A percentile compares a stretch with the other conserved stretches of the same genome.
Evolutionary conservation across 2,888 invertebrate species (phyloP).

Genomic region (Dryococelus australis): DNA sequence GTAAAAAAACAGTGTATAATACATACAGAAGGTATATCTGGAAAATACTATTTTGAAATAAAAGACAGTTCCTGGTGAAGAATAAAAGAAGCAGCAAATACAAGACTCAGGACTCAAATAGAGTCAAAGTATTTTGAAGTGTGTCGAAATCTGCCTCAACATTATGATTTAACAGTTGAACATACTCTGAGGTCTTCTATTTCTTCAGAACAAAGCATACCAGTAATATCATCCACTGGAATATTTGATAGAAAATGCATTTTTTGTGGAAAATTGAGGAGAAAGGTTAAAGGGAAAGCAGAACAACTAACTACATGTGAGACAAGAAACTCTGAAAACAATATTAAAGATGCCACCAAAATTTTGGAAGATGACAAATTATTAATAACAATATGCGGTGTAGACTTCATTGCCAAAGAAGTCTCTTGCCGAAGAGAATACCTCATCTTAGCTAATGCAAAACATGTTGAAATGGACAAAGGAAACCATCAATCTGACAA

Average conservation of each 20-base stretch:
- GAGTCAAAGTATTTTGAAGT: conserved; percentile 13
- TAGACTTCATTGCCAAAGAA: conserved; percentile 24
- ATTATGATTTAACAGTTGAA: conserved; percentile 6
- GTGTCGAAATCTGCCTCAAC: conserved; percentile 12
- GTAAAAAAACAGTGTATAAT: conserved; percentile 11
- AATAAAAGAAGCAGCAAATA: conserved; percentile 27
- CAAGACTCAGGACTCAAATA: conserved; percentile 20
- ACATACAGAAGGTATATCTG: not conserved
- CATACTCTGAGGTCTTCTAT: conserved; percentile 25
- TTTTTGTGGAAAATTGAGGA: conserved; percentile 25
- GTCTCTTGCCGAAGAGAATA: conserved; percentile 13
- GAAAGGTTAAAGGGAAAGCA: conserved; percentile 6
- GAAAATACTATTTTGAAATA: conserved; percentile 1
- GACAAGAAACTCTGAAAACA: conserved; percentile 23
- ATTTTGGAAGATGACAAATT: conserved; percentile 22
- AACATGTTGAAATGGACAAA: conserved; percentile 17
- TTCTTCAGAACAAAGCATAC: not conserved
- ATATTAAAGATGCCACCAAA: conserved; percentile 12
- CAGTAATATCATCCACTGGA: not conserved
- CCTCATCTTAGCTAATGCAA: conserved; percentile 16
- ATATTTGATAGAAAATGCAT: conserved; percentile 25
- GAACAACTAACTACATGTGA: not conserved
- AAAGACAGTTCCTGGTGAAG: conserved; percentile 23
- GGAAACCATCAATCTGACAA: conserved; percentile 4
- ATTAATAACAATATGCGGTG: conserved; percentile 20